Percentiles rank a stretch among this genome's conserved stretches.
Evolutionary conservation across 1,140 invertebrate species (phyloP).

Genomic region (Macrocentrus cingulum): DNA sequence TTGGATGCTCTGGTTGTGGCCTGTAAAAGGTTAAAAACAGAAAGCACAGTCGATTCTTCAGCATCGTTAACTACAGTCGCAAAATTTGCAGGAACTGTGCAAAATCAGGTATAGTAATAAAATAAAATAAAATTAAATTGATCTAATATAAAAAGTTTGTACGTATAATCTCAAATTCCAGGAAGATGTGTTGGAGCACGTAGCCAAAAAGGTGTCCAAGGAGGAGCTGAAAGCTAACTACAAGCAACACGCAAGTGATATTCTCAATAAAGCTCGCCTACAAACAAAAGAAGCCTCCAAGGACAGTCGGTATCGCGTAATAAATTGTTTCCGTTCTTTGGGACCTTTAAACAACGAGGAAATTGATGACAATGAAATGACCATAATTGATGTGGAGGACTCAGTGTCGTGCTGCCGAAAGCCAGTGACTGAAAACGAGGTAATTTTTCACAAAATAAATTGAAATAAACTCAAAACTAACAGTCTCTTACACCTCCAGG

Average conservation of each 20-base stretch:
- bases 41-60: conserved; percentile 19
- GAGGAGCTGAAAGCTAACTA: conserved; percentile 44
- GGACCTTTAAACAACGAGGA: conserved; percentile 23
- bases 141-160: not conserved
- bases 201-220: conserved; percentile 44
- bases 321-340: conserved; percentile 44
- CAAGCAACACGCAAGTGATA: conserved; percentile 53
- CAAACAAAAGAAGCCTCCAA: conserved; percentile 32
- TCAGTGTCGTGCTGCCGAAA: conserved; percentile 23
- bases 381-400: conserved; percentile 52
- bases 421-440: conserved; percentile 4
- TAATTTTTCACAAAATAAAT: no score
- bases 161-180: conserved; percentile 35
- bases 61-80: conserved; percentile 53
- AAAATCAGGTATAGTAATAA: conserved; percentile 44
- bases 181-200: conserved; percentile 48
- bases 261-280: conserved; percentile 41
- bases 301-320: conserved; percentile 46
- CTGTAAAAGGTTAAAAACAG: conserved; percentile 59
- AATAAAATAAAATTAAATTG: conserved; percentile 14
- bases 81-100: conserved; percentile 62
- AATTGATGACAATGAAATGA: conserved; percentile 33
- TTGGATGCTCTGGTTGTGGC: conserved; percentile 60
- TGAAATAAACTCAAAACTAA: no score
- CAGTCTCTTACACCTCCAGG: conserved; percentile 16